A percentile compares a stretch with the other conserved stretches of the same genome.
Conservation (phyloP, 1,140 invertebrate genomes). For the Tetragnatha versicolor region DNA sequence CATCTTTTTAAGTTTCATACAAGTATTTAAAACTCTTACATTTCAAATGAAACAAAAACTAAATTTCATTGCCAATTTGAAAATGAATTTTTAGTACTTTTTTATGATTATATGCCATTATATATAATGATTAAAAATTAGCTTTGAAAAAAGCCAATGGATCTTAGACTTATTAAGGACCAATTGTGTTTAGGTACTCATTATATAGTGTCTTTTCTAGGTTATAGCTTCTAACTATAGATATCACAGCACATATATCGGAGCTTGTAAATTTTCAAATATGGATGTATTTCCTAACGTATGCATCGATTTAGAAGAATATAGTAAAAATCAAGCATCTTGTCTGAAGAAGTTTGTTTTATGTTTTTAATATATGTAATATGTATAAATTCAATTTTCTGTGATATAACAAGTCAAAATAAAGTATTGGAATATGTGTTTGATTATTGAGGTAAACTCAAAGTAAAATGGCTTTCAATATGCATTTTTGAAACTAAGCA, state of each 20-base stretch:
- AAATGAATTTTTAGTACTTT: too few species aligned
- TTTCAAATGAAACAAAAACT: not conserved
- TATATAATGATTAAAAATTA: too few species aligned
- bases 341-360: conserved; percentile 58
- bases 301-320: conserved; percentile 64
- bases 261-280: conserved; percentile 68
- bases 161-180: too few species aligned
- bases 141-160: too few species aligned
- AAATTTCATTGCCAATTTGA: not conserved
- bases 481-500: too few species aligned
- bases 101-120: too few species aligned
- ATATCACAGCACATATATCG: conserved; percentile 71
- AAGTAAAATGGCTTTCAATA: too few species aligned
- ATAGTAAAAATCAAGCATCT: conserved; percentile 58
- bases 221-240: conserved; percentile 71
- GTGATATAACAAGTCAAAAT: too few species aligned
- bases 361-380: conserved; percentile 13
- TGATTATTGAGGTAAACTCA: too few species aligned
- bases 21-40: not conserved
- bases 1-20: not conserved
- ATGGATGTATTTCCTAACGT: conserved; percentile 68
- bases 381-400: too few species aligned
- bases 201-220: conserved; percentile 63
- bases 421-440: too few species aligned
- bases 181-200: too few species aligned